A percentile compares a stretch with the other conserved stretches of the same genome.
These are phyloP conservation scores for Asarcornis scutulata DNA, from an alignment of 2,113 vertebrate species.

Conservation along the genomic window DNA sequence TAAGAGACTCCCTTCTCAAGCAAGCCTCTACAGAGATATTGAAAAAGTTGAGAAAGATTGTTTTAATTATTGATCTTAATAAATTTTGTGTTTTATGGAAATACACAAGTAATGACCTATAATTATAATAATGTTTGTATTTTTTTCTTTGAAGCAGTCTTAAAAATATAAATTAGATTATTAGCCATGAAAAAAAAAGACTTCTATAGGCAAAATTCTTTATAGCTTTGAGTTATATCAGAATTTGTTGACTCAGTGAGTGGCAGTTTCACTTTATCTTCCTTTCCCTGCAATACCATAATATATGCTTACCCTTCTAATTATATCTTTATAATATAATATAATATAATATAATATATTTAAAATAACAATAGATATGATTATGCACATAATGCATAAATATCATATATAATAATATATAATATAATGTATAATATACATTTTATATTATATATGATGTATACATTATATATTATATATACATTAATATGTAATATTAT, in stretches of 20 bases:
- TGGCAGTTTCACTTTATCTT: not conserved
- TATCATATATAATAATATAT: no score
- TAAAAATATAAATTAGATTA: constrained; percentile 28
- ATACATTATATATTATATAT: no score
- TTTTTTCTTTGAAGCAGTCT: not conserved
- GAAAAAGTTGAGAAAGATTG: not conserved
- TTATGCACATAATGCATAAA: no score
- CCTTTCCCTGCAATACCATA: not conserved
- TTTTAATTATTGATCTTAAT: not conserved
- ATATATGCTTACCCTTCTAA: not conserved
- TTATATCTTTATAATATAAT: not conserved
- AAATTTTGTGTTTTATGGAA: not conserved
- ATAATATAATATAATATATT: no score
- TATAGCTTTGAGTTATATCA: not conserved
- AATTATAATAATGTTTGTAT: not conserved
- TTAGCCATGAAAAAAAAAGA: not conserved
- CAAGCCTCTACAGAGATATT: not conserved
- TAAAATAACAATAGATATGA: no score
- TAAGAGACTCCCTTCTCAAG: not conserved
- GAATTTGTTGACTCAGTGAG: not conserved
- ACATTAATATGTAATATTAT: no score
- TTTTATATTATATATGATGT: no score
- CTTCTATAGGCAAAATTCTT: not conserved
- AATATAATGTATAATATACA: no score
- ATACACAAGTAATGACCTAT: not conserved